Evolutionary conservation across 2,888 invertebrate genomes (phyloP), one percentile per base, ranked within the genome.

Genomic region (Drosophila kokeensis): DNA sequence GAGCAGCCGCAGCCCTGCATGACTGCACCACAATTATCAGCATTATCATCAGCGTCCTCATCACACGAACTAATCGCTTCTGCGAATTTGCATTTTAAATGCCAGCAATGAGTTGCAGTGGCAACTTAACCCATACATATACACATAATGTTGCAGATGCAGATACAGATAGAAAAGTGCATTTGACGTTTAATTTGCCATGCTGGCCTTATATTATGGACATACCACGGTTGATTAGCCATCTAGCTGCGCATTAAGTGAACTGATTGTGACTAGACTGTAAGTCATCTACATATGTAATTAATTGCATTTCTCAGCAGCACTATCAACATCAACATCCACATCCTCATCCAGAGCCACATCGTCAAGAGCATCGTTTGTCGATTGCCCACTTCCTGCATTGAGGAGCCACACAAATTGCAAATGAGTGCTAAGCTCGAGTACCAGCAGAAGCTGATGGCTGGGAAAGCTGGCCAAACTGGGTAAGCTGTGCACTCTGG

Each of bases 341-440:
- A 66, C 70, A 74, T 59, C 79, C 66, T 66, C 58, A 13, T 54
- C 40, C 29, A 36, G 27, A 52, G 45, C 24, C 54, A 32, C 52
- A 67, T 59, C 84, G 62, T 71, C 54, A 71, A 71, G 64, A 58
- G 53, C 78, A 82, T 82, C 82, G 73, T 81, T 85, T 78, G 86
- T 83, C 90, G 83, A 86, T 86, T 88, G 84, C 79, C 89, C 83
- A 81, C 85, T 86, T 90, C 85, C 90, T 85, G 85, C 73, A 72
- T 67, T 62, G 72, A 76, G 65, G 53, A 58, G 68, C 64, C 64
- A 57, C 73, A 69, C 77, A 76, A 80, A 73, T 73, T 71, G 81
- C 81, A 69, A 73, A 67, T 73, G 70, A 71, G 78, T 50, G 62
- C 61, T 53, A 40, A 58, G 38, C 54, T 40, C 65, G 38, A 50